Base-by-base conservation (phyloP, 2,113 vertebrate species). In the Dipodomys spectabilis region DNA sequence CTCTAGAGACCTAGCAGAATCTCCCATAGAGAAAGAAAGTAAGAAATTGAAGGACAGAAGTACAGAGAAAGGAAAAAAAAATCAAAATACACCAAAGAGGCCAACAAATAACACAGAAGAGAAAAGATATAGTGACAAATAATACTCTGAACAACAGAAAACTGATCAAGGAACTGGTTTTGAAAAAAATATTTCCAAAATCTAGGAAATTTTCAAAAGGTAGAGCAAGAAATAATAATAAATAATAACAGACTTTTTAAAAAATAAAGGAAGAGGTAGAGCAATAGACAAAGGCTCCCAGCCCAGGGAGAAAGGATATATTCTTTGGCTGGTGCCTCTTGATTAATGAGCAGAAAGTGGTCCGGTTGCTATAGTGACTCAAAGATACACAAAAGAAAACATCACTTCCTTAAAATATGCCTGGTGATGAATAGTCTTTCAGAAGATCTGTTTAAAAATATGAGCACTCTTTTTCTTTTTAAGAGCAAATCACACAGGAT, bases 361-460 rank as follows among this genome's bases (percentile, higher is more conserved):
- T 95, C 84, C 94, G 3, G 93, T 96, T 97, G 74, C 90, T 65
- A 90, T 45, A 96, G 96, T 35, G 53, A 97, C 90, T 25, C 78
- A 86, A 95, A 96, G 93, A 97, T 88, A 96, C 92, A 97, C 73
- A 96, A 94, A 96, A 49, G 67, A 96, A 98, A 97, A 96, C 83
- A 96, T 93, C n/a, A 81, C 69, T 97, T 97, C 94, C 96, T 97
- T 94, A 96, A 95, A 92, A 81, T 64, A 92, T 94, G 62, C 35
- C 80, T 95, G 79, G 88, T 96, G 94, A 97, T 96, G 74, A 98
- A 97, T 89, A 96, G 86, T 81, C 82, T 97, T 97, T 97, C 87
- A 96, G 95, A 97, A 96, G 84, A 96, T 35, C 69, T 93, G 88
- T 89, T 82, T 85, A 11, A 80, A 83, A 96, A 97, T 91, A 95